Percentiles rank a stretch among this genome's conserved stretches.
Evolutionary conservation across 1,140 invertebrate genomes (phyloP).

Genomic region (Drosophila subpulchrella): DNA sequence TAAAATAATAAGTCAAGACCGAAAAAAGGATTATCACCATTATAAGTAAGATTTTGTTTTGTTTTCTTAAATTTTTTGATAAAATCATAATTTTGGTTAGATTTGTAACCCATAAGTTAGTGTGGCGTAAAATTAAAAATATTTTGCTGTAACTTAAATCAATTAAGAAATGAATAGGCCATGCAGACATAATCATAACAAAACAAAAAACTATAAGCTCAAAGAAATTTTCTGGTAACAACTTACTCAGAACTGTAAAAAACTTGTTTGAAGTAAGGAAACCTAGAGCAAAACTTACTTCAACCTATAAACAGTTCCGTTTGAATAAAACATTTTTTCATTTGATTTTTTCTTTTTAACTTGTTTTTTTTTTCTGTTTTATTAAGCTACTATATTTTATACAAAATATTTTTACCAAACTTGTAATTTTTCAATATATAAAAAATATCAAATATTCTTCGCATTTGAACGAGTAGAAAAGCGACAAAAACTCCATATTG

Average conservation of each 20-base stretch:
- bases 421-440: constrained; percentile 47
- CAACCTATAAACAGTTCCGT: constrained; percentile 1
- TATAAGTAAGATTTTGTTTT: no score
- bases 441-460: constrained; percentile 74
- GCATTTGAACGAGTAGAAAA: constrained; percentile 59
- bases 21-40: not conserved
- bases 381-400: constrained; percentile 69
- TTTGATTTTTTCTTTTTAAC: constrained; percentile 21
- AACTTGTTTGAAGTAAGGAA: not conserved
- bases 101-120: no score
- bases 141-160: no score
- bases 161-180: not conserved
- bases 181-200: not conserved
- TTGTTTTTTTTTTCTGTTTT: constrained; percentile 50
- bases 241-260: constrained; percentile 55
- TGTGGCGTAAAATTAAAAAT: no score
- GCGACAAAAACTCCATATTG: constrained; percentile 57
- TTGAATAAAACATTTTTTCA: constrained; percentile 5
- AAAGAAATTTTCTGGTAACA: not conserved
- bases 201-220: not conserved
- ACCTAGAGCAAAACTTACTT: constrained; percentile 59
- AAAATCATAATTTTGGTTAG: no score
- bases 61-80: no score
- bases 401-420: constrained; percentile 66
- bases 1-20: not conserved